These are phyloP conservation scores for Eremobia ochroleuca DNA, from an alignment of 2,888 invertebrate genomes.

Conservation along the genomic window DNA sequence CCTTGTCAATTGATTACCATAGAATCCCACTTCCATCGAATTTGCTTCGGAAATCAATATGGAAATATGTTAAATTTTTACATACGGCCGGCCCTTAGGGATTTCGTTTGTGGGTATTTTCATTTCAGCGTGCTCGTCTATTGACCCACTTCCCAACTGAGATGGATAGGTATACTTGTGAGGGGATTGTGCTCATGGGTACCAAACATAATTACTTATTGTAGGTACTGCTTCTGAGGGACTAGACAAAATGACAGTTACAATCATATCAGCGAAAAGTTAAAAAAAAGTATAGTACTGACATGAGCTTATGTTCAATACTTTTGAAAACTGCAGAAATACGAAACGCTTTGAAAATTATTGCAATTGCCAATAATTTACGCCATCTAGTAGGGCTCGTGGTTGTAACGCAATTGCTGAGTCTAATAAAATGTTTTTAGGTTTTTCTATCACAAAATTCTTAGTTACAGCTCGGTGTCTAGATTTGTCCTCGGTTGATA, in stretches of 20 bases:
- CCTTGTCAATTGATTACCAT: slow-evolving; percentile 63
- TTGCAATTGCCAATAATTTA: not conserved
- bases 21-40: slow-evolving; percentile 49
- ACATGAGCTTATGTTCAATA: not conserved
- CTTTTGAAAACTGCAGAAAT: not conserved
- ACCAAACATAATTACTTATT: slow-evolving; percentile 21
- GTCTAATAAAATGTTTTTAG: too few relatives aligned
- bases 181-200: not conserved
- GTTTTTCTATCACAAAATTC: not conserved
- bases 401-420: not conserved
- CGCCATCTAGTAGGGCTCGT: not conserved
- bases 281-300: too few relatives aligned
- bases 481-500: too few relatives aligned
- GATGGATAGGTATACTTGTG: slow-evolving; percentile 31
- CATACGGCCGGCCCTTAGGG: slow-evolving; percentile 52
- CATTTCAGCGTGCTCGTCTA: slow-evolving; percentile 26
- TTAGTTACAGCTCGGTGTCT: not conserved
- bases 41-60: slow-evolving; percentile 61
- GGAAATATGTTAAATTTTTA: slow-evolving; percentile 64
- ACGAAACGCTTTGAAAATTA: not conserved
- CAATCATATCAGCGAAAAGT: not conserved
- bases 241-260: not conserved
- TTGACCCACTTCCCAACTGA: slow-evolving; percentile 53
- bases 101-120: slow-evolving; percentile 43
- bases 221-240: not conserved